phyloP scores from a whole-genome alignment of 2,113 vertebrate species.

The Pedionomus torquatus region DNA sequence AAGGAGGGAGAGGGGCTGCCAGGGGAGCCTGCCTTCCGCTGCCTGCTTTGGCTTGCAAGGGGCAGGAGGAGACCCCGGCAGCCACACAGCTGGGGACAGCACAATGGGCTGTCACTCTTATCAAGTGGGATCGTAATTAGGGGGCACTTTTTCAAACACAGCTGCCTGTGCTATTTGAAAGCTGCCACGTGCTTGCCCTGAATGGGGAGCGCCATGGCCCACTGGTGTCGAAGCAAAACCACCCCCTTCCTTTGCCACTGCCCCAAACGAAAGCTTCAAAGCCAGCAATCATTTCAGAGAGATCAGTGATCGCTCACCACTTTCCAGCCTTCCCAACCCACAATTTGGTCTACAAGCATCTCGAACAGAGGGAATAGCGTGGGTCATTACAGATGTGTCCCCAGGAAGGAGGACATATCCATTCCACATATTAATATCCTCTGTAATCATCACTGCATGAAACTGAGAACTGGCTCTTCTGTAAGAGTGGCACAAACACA shows the following conservation, averaged over 20 bases:
- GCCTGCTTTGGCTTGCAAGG: not conserved
- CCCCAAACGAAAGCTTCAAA: not conserved
- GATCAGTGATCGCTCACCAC: not conserved
- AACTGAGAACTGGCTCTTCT: not conserved
- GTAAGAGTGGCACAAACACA: not conserved
- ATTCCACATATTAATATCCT: not conserved
- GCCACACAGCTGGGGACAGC: not conserved
- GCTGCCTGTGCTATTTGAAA: not conserved
- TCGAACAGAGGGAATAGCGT: not conserved
- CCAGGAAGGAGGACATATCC: conserved; percentile 10
- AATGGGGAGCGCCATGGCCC: fast-evolving
- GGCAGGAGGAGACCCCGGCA: fast-evolving
- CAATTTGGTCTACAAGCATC: not conserved
- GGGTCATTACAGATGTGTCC: not conserved
- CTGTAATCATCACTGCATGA: not conserved
- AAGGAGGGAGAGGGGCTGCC: not conserved
- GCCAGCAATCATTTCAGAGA: not conserved
- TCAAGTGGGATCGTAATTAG: not conserved
- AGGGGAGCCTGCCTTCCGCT: not conserved
- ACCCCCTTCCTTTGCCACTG: not conserved
- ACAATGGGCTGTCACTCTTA: not conserved
- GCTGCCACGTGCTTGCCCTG: fast-evolving
- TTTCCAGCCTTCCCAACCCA: not conserved
- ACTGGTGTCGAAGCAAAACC: not conserved
- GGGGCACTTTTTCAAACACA: not conserved